A percentile compares a stretch with the other conserved stretches of the same genome.
phyloP scores from a whole-genome alignment of 1,140 invertebrate species.

The Drosophila orosa region DNA sequence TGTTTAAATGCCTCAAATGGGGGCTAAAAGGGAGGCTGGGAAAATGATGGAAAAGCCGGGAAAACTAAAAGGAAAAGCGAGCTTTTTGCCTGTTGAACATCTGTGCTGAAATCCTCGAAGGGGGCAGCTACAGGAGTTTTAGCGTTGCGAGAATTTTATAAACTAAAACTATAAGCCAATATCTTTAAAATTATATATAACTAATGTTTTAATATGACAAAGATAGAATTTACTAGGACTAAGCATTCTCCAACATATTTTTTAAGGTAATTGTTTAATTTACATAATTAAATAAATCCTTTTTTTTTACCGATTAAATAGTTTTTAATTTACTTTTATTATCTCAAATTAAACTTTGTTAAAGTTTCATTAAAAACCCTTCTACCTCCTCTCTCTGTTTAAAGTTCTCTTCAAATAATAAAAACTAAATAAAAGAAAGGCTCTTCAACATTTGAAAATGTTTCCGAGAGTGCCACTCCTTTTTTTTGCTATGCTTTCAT shows the following conservation, averaged over 20 bases:
- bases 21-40: constrained; percentile 2
- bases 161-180: too few relatives aligned
- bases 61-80: neutral
- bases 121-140: neutral
- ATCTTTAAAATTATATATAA: too few relatives aligned
- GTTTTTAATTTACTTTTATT: too few relatives aligned
- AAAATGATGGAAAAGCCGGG: constrained; percentile 1
- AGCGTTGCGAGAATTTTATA: too few relatives aligned
- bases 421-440: constrained; percentile 12
- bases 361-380: neutral
- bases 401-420: neutral
- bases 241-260: too few relatives aligned
- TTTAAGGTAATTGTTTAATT: neutral
- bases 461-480: neutral
- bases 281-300: too few relatives aligned
- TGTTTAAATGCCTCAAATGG: constrained; percentile 58
- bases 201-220: too few relatives aligned
- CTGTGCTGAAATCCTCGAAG: neutral
- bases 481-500: constrained; percentile 5
- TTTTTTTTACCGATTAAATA: too few relatives aligned
- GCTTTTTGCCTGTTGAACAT: constrained; percentile 37
- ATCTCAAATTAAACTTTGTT: too few relatives aligned
- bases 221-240: too few relatives aligned
- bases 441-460: constrained; percentile 21
- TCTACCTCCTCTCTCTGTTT: neutral